Base-by-base conservation (phyloP, 2,888 invertebrate genomes). In the Drosophila neoperkinsi region DNA sequence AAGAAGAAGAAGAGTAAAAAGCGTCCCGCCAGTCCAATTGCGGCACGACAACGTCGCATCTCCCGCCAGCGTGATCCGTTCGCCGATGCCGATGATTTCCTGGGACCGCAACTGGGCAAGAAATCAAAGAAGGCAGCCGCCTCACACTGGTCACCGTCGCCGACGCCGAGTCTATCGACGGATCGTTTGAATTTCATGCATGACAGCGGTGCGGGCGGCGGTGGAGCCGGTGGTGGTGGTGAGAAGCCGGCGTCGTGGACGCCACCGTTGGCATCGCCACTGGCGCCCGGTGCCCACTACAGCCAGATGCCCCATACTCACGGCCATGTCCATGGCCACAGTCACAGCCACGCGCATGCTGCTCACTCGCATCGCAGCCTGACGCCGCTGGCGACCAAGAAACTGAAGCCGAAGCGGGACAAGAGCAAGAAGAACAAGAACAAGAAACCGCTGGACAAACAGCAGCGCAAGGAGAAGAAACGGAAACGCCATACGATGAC, bases 181-280 rank as follows among this genome's bases (percentile, higher is more conserved):
- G 70, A 81, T 18, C 81, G 91, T 0, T 78, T 87, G 4, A 77
- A 77, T 43, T 90, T 92, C 30, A 69, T 82, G 13, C 85, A 85
- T 36, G 79, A 74, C 4, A 46, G 50, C 28, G 76, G 36, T 51
- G 33, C 36, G 53, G 63, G 61, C 0, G n/a, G 50, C 3, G 30
- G 43, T n/a, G 76, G 50, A 28, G 25, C 41, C 53, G 65, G 63
- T 46, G 21, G 36, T 3, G 36, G 36, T 58, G 60, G n/a, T 63
- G 84, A 85, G 7, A 92, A 92, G 59, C 90, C 91, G 5, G 92
- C 94, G 0, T 94, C 95, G 0, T 96, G 95, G 95, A 96, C 96
- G 25, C 96, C 96, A 21, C 95, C 95, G 0, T 84, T 94, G 33
- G 92, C 77, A 16, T 90, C 93, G 21, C 92, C 93, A n/a, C 74